Evolutionary conservation across 2,113 vertebrate species (phyloP), one percentile per base, ranked within the genome.

Genomic region (Haemorhous mexicanus): DNA sequence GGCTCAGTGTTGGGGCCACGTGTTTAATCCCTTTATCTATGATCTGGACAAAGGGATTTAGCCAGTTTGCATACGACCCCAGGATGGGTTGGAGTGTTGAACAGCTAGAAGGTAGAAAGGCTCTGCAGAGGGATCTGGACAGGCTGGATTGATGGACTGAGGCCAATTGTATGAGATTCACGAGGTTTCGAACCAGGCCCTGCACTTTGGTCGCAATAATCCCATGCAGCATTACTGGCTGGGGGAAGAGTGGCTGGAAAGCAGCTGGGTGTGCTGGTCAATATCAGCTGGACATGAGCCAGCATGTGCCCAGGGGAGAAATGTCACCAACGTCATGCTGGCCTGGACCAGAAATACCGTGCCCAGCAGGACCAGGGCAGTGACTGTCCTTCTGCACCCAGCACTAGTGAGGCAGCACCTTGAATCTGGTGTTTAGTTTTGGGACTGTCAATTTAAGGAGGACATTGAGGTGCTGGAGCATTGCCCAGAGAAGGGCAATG

Each of bases 231-330:
- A 2, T 16, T 74, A 30, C 9, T 46, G 61, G 16, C 21, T 41
- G 24, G 9, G 8, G 33, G 14, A 41, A 39, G 24, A 61, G 41
- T 33, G 62, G 3, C 21, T 79, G 21, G n/a, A 66, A 66, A 50
- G 41, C 24, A 35, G 27, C 13, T n/a, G 21, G 13, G 4, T 0
- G 0, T 63, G 20, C 4, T 69, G 19, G 22, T 53, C 2, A 7
- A 12, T 5, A 44, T 20, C 28, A 5, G 46, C 41, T 46, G 46
- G n/a, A 39, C 2, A 13, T 15, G 22, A 50, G 19, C 5, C 50
- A 66, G 35, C 14, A 9, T 33, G 14, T 23, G 44, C 3, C 22
- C 27, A 37, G 22, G 44, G 44, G 15, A 16, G 7, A 37, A 50
- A 50, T 12, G 13, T 9, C 6, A 22, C 14, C 27, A 43, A 3